Base-by-base conservation (phyloP, 2,113 vertebrate species). In the Anolis carolinensis region DNA sequence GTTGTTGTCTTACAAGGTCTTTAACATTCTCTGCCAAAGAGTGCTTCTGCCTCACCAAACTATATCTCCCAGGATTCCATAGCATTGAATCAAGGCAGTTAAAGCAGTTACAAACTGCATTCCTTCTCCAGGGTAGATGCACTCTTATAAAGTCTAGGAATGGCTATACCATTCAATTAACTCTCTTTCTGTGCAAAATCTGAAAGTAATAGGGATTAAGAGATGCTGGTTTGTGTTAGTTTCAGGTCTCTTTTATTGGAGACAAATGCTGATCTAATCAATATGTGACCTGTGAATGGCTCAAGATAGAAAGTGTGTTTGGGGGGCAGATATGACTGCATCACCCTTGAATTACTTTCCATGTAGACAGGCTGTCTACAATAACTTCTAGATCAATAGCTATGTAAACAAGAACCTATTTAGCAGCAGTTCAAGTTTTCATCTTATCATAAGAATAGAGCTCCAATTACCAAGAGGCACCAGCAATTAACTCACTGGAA, bases 401-500 rank as follows among this genome's bases (percentile, higher is more conserved):
- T 50, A 23, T 84, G 74, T 84, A 68, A 84, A 84, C 83, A 27
- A 84, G 63, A 44, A 23, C 14, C 62, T 62, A 84, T 85, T 85
- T 55, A 85, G 83, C 39, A 79, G 25, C n/a, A 85, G 76, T 70
- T 59, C 83, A 59, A 78, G 75, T 68, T 85, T 72, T 85, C 83
- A 85, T 77, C 23, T 78, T 62, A 21, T 70, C 74, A 55, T 79
- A 20, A 39, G 44, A 55, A 78, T 85, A 78, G 78, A 78, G 63
- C 67, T 30, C 3, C 63, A 85, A 18, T 30, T 55, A 85, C 21
- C 83, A 52, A 59, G 68, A 78, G 52, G 39, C 2, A 44, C 5
- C 39, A 44, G 39, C 39, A 44, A 44, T 44, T 44, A 44, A 52
- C 74, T 68, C 83, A 79, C 23, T 70, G 59, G 63, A 85, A 85